These are phyloP conservation scores for Cyprinodon variegatus DNA, from an alignment of 2,113 vertebrate species.

Conservation along the genomic window DNA sequence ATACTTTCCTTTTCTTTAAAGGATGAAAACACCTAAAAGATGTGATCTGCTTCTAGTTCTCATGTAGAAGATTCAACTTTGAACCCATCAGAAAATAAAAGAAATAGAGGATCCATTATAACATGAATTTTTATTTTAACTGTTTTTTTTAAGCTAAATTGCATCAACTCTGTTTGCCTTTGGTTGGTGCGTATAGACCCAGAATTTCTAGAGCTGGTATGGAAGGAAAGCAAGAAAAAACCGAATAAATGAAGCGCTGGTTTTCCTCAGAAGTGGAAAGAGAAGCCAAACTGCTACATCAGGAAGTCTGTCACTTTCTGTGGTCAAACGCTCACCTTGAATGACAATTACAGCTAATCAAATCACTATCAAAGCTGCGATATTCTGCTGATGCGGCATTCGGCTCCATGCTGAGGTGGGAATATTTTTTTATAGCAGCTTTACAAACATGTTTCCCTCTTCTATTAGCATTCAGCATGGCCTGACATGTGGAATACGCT, in stretches of 20 bases:
- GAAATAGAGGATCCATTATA: too few relatives aligned
- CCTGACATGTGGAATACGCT: not conserved
- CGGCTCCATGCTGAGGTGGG: not conserved
- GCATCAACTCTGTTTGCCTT: too few relatives aligned
- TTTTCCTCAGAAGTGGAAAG: not conserved
- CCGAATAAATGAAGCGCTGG: not conserved
- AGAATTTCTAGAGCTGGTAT: too few relatives aligned
- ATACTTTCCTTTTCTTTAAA: too few relatives aligned
- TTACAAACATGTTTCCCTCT: not conserved
- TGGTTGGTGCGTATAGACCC: too few relatives aligned
- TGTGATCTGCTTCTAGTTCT: too few relatives aligned
- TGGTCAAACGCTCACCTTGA: conserved; percentile 51
- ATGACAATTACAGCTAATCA: conserved; percentile 33
- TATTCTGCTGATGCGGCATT: conserved; percentile 30
- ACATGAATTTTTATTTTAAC: too few relatives aligned
- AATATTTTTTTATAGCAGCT: conserved; percentile 2
- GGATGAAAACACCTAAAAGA: too few relatives aligned
- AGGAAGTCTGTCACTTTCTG: conserved; percentile 19
- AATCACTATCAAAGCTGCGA: conserved; percentile 6
- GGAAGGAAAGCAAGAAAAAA: too few relatives aligned
- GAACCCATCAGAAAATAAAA: too few relatives aligned
- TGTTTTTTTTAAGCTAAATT: too few relatives aligned
- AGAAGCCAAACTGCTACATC: conserved; percentile 23
- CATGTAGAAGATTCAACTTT: too few relatives aligned
- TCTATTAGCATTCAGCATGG: not conserved